A percentile compares a stretch with the other conserved stretches of the same genome.
These are phyloP conservation scores for Dione juno DNA, from an alignment of 2,888 invertebrate species.

Conservation along the genomic window DNA sequence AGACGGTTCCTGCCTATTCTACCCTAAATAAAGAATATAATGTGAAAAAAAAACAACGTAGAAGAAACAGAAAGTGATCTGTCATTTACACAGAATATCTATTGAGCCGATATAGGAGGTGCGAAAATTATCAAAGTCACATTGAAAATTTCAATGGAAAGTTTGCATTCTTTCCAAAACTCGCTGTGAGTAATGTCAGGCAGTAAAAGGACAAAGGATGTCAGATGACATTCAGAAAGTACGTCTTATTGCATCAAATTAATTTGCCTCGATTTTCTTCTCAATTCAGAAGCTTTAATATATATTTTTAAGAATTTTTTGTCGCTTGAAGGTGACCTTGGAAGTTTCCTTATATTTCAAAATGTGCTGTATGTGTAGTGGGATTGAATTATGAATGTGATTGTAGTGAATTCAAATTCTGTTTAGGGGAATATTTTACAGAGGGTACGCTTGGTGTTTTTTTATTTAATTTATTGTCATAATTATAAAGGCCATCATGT, in stretches of 20 bases:
- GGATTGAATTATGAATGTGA: not conserved
- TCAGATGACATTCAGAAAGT: conserved; percentile 38
- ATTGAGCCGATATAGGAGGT: conserved; percentile 2
- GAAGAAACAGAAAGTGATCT: not conserved
- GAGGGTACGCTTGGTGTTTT: no score
- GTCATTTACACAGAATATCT: not conserved
- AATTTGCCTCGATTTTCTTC: conserved; percentile 45
- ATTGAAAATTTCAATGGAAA: conserved; percentile 16
- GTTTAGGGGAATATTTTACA: not conserved
- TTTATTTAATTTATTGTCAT: no score
- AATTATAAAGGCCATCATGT: no score
- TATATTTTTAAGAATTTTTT: conserved; percentile 24
- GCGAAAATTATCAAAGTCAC: conserved; percentile 18
- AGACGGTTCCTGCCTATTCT: not conserved
- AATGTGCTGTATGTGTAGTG: not conserved
- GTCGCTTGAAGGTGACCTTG: not conserved
- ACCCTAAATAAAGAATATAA: not conserved
- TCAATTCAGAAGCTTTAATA: conserved; percentile 40
- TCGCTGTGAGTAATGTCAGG: conserved; percentile 35
- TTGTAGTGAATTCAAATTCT: not conserved
- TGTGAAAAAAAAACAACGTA: not conserved
- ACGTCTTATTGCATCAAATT: conserved; percentile 46
- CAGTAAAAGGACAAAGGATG: conserved; percentile 38
- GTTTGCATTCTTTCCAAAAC: not conserved
- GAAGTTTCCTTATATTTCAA: not conserved